Evolutionary conservation across 2,888 invertebrate genomes (phyloP).

Genomic region (Orthosia cruda): DNA sequence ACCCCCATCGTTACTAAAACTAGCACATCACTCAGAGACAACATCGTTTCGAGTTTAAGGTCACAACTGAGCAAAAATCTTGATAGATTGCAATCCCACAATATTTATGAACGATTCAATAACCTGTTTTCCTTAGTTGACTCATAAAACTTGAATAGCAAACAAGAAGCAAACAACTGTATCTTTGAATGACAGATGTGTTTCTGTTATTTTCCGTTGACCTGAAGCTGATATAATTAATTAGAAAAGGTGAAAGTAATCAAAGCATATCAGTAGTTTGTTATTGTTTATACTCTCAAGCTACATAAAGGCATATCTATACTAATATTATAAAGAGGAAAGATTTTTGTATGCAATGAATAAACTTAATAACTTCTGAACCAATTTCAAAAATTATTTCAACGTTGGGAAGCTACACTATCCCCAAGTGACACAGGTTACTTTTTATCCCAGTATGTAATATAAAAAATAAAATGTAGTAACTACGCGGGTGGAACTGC

Average conservation of each 20-base stretch:
- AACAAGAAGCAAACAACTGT: constrained; percentile 28
- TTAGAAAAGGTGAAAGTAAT: constrained; percentile 56
- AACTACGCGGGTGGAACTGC: too few species aligned
- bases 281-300: constrained; percentile 39
- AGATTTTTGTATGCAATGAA: too few species aligned
- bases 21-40: constrained; percentile 55
- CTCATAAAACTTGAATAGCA: constrained; percentile 48
- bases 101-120: constrained; percentile 30
- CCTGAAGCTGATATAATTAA: constrained; percentile 30
- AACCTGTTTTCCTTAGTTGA: constrained; percentile 53
- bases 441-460: too few species aligned
- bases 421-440: too few species aligned
- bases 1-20: constrained; percentile 56
- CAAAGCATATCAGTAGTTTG: constrained; percentile 39
- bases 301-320: not conserved
- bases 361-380: too few species aligned
- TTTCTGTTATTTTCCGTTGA: constrained; percentile 60
- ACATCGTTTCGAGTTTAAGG: constrained; percentile 27
- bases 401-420: too few species aligned
- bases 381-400: too few species aligned
- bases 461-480: too few species aligned
- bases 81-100: constrained; percentile 24
- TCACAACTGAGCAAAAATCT: constrained; percentile 11
- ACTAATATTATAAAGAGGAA: not conserved
- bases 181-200: constrained; percentile 26